These are phyloP conservation scores for Samia ricini DNA, from an alignment of 1,140 invertebrate genomes.

Conservation along the genomic window DNA sequence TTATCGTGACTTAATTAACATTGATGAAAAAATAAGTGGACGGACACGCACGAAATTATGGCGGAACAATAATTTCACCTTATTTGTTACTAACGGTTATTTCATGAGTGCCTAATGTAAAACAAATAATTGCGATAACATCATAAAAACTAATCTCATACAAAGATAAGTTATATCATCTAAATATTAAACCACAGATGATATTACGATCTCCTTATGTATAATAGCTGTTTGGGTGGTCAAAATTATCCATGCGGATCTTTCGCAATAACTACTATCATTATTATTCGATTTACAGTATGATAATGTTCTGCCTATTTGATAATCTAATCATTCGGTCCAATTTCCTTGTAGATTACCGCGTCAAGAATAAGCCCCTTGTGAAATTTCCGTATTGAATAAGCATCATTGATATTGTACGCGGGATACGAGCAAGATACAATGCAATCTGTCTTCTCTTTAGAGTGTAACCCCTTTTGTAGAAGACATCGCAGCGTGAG, in stretches of 20 bases:
- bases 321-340: slow-evolving; percentile 6
- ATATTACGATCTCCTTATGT: neutral
- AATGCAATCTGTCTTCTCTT: slow-evolving; percentile 38
- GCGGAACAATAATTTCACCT: neutral
- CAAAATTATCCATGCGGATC: slow-evolving; percentile 6
- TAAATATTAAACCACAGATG: neutral
- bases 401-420: slow-evolving; percentile 25
- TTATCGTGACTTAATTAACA: neutral
- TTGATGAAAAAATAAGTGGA: neutral
- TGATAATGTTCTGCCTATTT: slow-evolving; percentile 7
- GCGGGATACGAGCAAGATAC: slow-evolving; percentile 25
- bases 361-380: neutral
- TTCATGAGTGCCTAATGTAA: neutral
- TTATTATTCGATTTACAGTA: slow-evolving; percentile 9
- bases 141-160: neutral
- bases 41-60: neutral
- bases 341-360: slow-evolving; percentile 2
- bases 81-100: neutral
- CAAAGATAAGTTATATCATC: neutral
- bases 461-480: slow-evolving; percentile 11
- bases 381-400: slow-evolving; percentile 5
- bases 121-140: neutral
- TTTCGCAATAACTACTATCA: neutral
- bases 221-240: slow-evolving; percentile 8
- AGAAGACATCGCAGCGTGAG: slow-evolving; percentile 44